These are phyloP conservation scores for Aphrocallistes beatrix DNA, from an alignment of 37 sponge, comb jelly and placozoan genomes.

Conservation along the genomic window DNA sequence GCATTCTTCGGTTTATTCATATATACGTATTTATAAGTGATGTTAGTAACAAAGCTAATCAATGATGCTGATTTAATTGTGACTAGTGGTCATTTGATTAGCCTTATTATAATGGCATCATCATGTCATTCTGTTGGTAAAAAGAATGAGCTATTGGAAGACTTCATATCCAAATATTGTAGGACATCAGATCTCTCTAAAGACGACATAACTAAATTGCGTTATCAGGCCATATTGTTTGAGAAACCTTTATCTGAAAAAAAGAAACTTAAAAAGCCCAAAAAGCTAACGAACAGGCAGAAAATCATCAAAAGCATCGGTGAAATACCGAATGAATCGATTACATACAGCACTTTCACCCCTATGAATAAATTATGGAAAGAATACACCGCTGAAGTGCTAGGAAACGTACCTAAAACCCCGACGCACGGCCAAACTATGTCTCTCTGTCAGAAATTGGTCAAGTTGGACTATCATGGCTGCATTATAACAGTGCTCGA, in stretches of 20 bases:
- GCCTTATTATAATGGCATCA: no score
- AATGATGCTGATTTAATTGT: no score
- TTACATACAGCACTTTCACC: neutral
- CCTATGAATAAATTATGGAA: neutral
- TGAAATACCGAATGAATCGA: neutral
- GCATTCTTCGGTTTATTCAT: no score
- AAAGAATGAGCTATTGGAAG: neutral
- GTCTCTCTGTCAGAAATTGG: neutral
- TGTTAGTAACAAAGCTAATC: no score
- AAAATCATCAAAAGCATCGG: constrained; percentile 15
- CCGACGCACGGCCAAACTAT: neutral
- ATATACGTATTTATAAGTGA: no score
- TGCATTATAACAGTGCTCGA: neutral
- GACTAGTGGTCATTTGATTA: no score
- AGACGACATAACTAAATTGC: neutral
- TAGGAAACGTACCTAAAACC: neutral
- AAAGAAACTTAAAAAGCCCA: constrained; percentile 11
- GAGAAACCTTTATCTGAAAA: neutral
- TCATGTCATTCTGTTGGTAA: no score
- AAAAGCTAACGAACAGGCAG: neutral
- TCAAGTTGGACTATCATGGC: neutral
- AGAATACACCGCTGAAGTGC: neutral
- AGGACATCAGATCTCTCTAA: neutral
- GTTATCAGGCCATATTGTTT: neutral
- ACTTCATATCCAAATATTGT: neutral